A percentile compares a stretch with the other conserved stretches of the same genome.
Conservation (phyloP, 2,888 invertebrate species). For the Notocelia uddmanniana region DNA sequence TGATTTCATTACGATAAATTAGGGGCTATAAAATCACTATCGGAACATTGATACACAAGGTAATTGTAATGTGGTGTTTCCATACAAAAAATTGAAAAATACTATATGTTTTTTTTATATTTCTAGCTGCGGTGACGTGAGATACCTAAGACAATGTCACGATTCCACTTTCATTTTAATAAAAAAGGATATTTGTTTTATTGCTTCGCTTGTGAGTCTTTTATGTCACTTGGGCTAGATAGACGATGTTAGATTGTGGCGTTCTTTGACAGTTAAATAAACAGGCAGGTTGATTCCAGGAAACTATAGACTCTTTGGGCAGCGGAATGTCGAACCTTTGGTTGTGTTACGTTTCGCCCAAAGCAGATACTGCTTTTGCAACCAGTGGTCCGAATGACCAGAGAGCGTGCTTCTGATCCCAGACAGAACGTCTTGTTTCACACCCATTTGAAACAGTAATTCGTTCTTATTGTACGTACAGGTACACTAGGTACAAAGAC, state of each 20-base stretch:
- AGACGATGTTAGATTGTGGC: background rate
- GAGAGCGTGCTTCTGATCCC: too few species aligned
- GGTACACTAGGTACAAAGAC: too few species aligned
- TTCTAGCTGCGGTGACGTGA: background rate
- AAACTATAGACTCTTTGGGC: background rate
- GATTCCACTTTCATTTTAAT: background rate
- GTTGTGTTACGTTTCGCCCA: background rate
- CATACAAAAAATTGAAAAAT: background rate
- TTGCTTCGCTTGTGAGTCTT: background rate
- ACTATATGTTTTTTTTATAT: background rate
- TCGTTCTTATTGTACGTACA: too few species aligned
- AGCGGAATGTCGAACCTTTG: background rate
- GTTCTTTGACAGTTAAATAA: too few species aligned
- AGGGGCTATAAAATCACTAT: slow-evolving; percentile 19
- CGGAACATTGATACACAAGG: background rate
- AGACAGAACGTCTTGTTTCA: too few species aligned
- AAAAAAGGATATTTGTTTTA: background rate
- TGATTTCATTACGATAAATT: slow-evolving; percentile 32
- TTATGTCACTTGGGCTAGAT: background rate
- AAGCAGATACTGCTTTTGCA: background rate
- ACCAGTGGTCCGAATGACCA: too few species aligned
- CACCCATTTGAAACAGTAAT: too few species aligned
- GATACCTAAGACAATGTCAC: background rate
- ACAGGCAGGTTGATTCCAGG: too few species aligned
- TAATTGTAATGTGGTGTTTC: background rate